A percentile compares a stretch with the other conserved stretches of the same genome.
phyloP scores from a whole-genome alignment of 2,113 vertebrate genomes.

The Eulemur macaco region DNA sequence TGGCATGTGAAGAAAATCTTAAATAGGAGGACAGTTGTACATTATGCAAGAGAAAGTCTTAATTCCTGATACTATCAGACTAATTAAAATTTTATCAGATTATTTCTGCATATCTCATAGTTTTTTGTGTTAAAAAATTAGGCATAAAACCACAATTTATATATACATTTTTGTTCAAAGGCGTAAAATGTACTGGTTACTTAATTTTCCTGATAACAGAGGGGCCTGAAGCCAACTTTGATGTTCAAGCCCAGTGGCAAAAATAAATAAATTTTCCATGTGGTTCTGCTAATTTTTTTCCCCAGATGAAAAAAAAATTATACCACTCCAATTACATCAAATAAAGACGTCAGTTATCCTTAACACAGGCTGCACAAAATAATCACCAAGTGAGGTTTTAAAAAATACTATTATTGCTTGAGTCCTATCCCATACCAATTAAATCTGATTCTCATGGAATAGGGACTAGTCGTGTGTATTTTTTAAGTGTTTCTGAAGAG shows the following conservation, averaged over 20 bases:
- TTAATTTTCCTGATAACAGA: neutral
- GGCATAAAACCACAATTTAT: neutral
- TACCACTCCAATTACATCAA: neutral
- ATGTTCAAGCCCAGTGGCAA: neutral
- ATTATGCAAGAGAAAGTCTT: neutral
- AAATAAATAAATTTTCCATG: neutral
- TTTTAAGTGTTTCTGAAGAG: neutral
- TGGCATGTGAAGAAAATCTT: neutral
- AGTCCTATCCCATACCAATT: neutral
- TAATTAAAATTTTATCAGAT: neutral
- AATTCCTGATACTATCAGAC: neutral
- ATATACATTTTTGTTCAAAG: neutral
- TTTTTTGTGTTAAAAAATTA: neutral
- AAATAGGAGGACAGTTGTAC: neutral
- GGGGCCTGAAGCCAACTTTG: neutral
- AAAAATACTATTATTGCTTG: neutral
- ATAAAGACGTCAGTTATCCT: neutral
- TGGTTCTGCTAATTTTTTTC: neutral
- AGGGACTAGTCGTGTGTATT: neutral
- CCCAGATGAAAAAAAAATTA: neutral
- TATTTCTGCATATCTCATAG: neutral
- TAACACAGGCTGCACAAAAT: neutral
- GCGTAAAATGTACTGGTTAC: neutral
- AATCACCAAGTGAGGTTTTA: neutral
- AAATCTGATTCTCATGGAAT: neutral